Percentiles rank a stretch among this genome's conserved stretches.
Conservation (phyloP, 2,113 vertebrate species). For the Dissostichus mawsoni region DNA sequence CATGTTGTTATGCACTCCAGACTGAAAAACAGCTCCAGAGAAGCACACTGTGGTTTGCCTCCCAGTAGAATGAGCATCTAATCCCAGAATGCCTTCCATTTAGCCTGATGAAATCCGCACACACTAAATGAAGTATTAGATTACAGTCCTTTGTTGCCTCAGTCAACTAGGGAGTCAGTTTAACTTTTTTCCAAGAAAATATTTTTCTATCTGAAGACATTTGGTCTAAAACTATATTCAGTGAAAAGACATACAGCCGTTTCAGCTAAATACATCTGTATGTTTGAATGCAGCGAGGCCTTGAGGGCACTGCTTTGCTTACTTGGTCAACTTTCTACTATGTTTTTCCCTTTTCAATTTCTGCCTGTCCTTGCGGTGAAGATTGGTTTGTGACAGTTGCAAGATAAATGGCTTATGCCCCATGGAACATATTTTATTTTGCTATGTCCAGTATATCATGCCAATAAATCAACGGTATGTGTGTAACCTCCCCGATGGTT, state of each 20-base stretch:
- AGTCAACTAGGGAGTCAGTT: neutral
- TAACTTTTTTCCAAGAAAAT: conserved; percentile 16
- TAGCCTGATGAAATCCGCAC: conserved; percentile 8
- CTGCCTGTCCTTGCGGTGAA: conserved; percentile 65
- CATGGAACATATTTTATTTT: conserved; percentile 75
- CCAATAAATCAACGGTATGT: conserved; percentile 75
- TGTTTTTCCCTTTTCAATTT: conserved; percentile 56
- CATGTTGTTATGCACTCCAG: conserved; percentile 37
- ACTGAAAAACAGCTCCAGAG: conserved; percentile 60
- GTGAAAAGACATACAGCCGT: neutral
- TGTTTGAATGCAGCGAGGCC: conserved; percentile 1
- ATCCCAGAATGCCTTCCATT: conserved; percentile 13
- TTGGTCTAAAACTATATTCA: neutral
- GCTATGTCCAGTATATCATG: conserved; percentile 76
- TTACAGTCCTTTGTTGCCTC: conserved; percentile 9
- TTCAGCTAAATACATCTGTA: neutral
- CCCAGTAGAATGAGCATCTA: conserved; percentile 22
- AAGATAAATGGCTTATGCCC: conserved; percentile 73
- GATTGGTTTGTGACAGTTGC: conserved; percentile 74
- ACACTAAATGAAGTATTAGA: conserved; percentile 12
- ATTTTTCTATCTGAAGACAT: neutral
- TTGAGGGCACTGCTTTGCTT: conserved; percentile 52
- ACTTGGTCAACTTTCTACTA: conserved; percentile 54
- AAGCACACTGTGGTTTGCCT: conserved; percentile 23
- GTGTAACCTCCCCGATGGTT: conserved; percentile 59